Evolutionary conservation across 2,113 vertebrate genomes (phyloP).

Genomic region (Bubo scandiacus): DNA sequence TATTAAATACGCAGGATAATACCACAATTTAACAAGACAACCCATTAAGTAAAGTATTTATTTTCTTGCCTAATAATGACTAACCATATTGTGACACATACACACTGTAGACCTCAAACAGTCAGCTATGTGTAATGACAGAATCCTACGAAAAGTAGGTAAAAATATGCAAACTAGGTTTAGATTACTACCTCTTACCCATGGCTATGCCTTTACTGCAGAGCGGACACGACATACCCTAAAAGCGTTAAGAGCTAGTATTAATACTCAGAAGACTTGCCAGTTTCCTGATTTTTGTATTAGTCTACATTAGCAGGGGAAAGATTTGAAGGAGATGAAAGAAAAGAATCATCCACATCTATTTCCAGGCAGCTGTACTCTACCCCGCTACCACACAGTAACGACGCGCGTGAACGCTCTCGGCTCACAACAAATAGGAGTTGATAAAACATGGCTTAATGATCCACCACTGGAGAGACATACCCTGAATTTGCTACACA

Average conservation of each 20-base stretch:
- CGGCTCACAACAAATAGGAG: rapidly evolving
- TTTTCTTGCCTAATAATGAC: neutral
- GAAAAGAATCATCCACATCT: neutral
- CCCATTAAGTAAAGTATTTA: neutral
- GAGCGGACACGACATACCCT: rapidly evolving
- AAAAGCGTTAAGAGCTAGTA: neutral
- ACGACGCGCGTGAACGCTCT: rapidly evolving
- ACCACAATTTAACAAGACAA: neutral
- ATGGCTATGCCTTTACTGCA: neutral
- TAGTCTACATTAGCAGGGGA: no score
- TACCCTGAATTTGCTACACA: rapidly evolving
- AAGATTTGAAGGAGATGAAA: neutral
- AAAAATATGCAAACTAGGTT: neutral
- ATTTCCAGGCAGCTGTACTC: neutral
- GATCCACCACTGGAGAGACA: neutral
- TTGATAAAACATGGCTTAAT: no score
- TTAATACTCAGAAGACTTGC: neutral
- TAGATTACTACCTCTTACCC: neutral
- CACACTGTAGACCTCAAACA: neutral
- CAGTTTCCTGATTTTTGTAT: neutral
- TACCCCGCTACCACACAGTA: neutral
- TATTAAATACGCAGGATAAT: neutral
- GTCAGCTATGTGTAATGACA: neutral
- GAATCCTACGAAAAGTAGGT: neutral
- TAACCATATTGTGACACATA: neutral